Evolutionary conservation across 2,797 vertebrate genomes (phyloP).

Genomic region (Gephyroberyx darwinii): DNA sequence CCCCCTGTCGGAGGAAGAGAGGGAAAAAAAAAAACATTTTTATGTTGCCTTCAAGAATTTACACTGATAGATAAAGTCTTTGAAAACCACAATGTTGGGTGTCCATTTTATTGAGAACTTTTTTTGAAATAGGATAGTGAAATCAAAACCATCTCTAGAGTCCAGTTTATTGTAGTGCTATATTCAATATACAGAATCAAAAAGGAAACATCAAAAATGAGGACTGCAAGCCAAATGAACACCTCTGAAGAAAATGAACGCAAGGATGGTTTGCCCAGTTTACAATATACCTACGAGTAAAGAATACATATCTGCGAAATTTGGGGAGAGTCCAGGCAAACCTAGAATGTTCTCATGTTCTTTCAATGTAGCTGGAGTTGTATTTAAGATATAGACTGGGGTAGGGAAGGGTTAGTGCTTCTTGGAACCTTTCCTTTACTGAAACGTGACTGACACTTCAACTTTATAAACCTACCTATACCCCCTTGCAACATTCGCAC

Average conservation of each 20-base stretch:
- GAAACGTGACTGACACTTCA: slow-evolving; percentile 69
- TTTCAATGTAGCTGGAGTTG: slow-evolving; percentile 75
- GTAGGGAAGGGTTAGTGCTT: slow-evolving; percentile 65
- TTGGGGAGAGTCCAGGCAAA: slow-evolving; percentile 73
- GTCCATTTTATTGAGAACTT: slow-evolving; percentile 81
- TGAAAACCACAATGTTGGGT: slow-evolving; percentile 76
- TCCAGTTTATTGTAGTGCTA: slow-evolving; percentile 81
- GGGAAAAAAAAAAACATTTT: slow-evolving; percentile 70
- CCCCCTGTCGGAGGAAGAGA: slow-evolving; percentile 69
- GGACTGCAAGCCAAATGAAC: slow-evolving; percentile 80
- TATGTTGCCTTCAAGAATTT: slow-evolving; percentile 86
- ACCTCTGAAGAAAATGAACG: slow-evolving; percentile 74
- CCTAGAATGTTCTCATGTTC: slow-evolving; percentile 74
- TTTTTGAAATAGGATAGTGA: slow-evolving; percentile 76
- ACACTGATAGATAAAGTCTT: slow-evolving; percentile 80
- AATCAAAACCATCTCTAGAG: slow-evolving; percentile 75
- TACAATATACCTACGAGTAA: slow-evolving; percentile 76
- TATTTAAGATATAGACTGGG: slow-evolving; percentile 74
- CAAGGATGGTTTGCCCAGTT: slow-evolving; percentile 80
- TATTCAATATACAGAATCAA: slow-evolving; percentile 74
- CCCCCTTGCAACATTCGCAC: slow-evolving; percentile 65
- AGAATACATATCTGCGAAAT: slow-evolving; percentile 77
- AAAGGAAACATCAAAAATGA: slow-evolving; percentile 68
- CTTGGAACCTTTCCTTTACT: slow-evolving; percentile 66
- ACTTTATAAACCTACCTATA: slow-evolving; percentile 66